Conservation (phyloP, 2,888 invertebrate genomes). For the Lycophotia porphyrea region DNA sequence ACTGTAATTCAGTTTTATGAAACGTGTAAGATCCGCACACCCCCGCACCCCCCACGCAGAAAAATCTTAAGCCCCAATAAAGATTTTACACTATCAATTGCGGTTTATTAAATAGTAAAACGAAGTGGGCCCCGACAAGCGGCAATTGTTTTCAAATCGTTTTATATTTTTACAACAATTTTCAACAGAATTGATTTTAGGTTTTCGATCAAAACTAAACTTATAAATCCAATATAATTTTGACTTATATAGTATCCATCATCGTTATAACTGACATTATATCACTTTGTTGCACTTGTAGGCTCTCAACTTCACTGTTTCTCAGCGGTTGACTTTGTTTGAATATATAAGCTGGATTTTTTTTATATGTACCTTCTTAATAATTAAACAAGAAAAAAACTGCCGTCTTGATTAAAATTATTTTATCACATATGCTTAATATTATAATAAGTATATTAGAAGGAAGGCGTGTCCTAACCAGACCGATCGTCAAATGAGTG, state of each 20-base stretch:
- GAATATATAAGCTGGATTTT: too few species aligned
- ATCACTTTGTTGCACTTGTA: background rate
- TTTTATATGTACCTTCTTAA: background rate
- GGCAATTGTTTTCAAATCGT: background rate
- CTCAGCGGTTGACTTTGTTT: background rate
- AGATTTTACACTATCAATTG: background rate
- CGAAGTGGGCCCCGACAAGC: background rate
- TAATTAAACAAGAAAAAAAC: background rate
- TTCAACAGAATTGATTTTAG: background rate
- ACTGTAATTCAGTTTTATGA: constrained; percentile 31
- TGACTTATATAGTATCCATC: background rate
- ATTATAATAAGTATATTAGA: too few species aligned
- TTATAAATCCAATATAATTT: background rate
- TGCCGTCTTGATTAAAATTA: background rate
- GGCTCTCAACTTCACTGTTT: background rate
- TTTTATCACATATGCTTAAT: too few species aligned
- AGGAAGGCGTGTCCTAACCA: background rate
- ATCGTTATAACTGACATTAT: background rate
- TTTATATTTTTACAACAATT: background rate
- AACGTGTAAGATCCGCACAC: background rate
- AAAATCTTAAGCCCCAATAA: background rate
- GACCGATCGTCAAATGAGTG: background rate
- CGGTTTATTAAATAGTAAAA: background rate
- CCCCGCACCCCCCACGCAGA: background rate
- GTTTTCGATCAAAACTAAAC: background rate